These are phyloP conservation scores for Cichlasoma orientale DNA, from an alignment of 2,797 vertebrate species.

Conservation along the genomic window DNA sequence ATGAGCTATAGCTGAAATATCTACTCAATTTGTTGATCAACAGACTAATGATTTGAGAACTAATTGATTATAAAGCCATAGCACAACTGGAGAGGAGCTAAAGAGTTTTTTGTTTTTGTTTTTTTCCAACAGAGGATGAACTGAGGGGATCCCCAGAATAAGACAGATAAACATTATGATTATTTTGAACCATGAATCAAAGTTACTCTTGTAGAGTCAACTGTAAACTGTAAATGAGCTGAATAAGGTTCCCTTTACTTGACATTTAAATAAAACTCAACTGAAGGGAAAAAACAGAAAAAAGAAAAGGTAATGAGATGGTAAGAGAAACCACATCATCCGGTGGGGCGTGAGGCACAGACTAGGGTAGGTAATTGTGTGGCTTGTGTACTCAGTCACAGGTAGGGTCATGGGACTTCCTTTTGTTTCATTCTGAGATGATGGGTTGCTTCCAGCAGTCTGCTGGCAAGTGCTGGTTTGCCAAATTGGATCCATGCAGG, in stretches of 20 bases:
- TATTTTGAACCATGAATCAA: not conserved
- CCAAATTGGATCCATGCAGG: not conserved
- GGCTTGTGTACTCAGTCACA: not conserved
- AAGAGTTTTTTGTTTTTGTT: not conserved
- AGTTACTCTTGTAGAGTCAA: not conserved
- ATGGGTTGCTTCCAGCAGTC: not conserved
- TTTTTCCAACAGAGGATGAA: not conserved
- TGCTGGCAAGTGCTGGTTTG: not conserved
- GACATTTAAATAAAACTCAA: conserved; percentile 1
- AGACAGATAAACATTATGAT: not conserved
- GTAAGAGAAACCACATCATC: not conserved
- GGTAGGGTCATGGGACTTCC: not conserved
- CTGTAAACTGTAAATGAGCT: not conserved
- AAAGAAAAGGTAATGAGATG: not conserved
- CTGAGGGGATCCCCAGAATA: not conserved
- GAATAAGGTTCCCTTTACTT: not conserved
- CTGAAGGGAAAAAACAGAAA: not conserved
- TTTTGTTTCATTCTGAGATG: not conserved
- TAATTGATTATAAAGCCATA: not conserved
- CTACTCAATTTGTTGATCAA: not conserved
- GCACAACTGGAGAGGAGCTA: not conserved
- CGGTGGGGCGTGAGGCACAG: not conserved
- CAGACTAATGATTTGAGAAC: not conserved
- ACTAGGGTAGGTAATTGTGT: conserved; percentile 3
- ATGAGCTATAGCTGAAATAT: not conserved